Evolutionary conservation across 2,797 vertebrate genomes (phyloP), one percentile per base, ranked within the genome.

Genomic region (Anguilla pacifica): DNA sequence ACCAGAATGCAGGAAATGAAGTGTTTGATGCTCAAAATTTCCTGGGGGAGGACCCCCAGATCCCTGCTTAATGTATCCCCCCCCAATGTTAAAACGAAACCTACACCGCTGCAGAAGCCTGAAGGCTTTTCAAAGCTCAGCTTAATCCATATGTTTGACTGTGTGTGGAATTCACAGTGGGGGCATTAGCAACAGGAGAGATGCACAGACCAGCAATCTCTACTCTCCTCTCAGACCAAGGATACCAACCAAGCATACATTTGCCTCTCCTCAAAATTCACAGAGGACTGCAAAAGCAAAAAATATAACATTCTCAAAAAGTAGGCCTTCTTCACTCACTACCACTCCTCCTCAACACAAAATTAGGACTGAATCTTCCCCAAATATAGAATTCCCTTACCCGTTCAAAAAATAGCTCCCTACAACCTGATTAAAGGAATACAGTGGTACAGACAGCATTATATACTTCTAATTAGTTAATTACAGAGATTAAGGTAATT

Each of bases 231-330:
- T 39, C 72, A 77, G 22, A 57, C 11, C 55, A 57, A 57, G 82
- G 84, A 85, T 84, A 85, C 87, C 84, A 87, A 61, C 86, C 87
- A 86, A 70, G n/a, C 61, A 89, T 87, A 91, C 89, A 91, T 89
- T 84, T 74, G 86, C 84, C 87, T 67, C 67, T 87, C 85, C 90
- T 92, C 90, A 91, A 92, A 92, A 92, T 92, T 92, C 89, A 70
- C 79, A 57, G 57, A 61, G 85, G 87, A 83, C 89, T 83, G 59
- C 85, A 84, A 86, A 70, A 51, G 88, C 89, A n/a, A 85, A 85
- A 87, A 91, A 86, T 89, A 88, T 86, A 87, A 90, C 83, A 92
- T 89, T 90, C 90, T 90, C 91, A 90, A 89, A 28, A 49, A 88
- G 87, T 86, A 86, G 85, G 90, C 90, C 83, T 88, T 90, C 87